Percentiles rank a stretch among this genome's conserved stretches.
Conservation (phyloP, 2,113 vertebrate genomes). For the Merops nubicus region DNA sequence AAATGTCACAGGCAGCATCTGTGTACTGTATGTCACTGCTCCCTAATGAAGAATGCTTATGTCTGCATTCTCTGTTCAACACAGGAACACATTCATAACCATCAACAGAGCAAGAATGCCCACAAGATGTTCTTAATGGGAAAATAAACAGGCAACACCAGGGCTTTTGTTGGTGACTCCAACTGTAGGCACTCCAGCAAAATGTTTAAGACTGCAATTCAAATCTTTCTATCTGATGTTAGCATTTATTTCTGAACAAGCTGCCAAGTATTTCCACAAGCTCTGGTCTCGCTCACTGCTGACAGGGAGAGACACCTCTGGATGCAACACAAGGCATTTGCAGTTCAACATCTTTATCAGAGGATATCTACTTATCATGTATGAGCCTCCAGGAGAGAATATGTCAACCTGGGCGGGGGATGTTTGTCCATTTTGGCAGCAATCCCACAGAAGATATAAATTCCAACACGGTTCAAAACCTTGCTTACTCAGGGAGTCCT, state of each 20-base stretch:
- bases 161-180: background rate
- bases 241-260: background rate
- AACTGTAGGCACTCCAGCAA: background rate
- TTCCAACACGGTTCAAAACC: background rate
- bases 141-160: background rate
- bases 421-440: background rate
- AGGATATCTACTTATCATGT: background rate
- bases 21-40: background rate
- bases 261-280: background rate
- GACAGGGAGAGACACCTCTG: background rate
- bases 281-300: background rate
- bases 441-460: background rate
- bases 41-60: background rate
- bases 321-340: background rate
- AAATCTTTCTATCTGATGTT: background rate
- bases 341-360: background rate
- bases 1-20: background rate
- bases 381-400: background rate
- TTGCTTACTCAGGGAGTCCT: background rate
- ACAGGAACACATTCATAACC: background rate
- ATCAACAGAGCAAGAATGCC: background rate
- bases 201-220: background rate
- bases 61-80: background rate
- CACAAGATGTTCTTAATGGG: background rate
- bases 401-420: accelerated